phyloP scores from a whole-genome alignment of 2,888 invertebrate species.

The Sarcophaga caerulescens region DNA sequence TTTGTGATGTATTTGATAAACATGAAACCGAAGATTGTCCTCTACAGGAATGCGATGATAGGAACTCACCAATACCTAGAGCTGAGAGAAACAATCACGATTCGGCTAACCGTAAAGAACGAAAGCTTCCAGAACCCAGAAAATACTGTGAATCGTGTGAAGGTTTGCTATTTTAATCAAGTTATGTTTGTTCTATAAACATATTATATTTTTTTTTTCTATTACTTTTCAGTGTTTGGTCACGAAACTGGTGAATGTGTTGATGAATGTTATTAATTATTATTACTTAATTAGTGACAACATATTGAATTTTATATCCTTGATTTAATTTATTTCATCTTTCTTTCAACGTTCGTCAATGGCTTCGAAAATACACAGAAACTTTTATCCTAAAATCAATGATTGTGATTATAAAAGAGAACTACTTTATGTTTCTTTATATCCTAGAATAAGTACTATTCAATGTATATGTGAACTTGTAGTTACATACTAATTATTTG shows the following conservation, averaged over 20 bases:
- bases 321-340: not conserved
- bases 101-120: conserved; percentile 74
- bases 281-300: not conserved
- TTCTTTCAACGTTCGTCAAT: not conserved
- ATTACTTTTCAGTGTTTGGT: conserved; percentile 87
- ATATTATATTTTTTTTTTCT: conserved; percentile 1
- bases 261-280: conserved; percentile 89
- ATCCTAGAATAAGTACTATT: conserved; percentile 42
- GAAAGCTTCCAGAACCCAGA: conserved; percentile 82
- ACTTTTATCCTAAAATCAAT: conserved; percentile 39
- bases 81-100: conserved; percentile 73
- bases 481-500: conserved; percentile 43
- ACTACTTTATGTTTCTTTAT: conserved; percentile 43
- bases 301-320: not conserved
- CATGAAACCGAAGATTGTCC: conserved; percentile 99
- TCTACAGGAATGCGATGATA: conserved; percentile 87
- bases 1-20: conserved; percentile 97
- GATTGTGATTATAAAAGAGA: conserved; percentile 47
- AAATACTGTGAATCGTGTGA: conserved; percentile 97
- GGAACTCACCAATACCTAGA: conserved; percentile 74
- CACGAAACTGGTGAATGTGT: conserved; percentile 94
- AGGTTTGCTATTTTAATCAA: conserved; percentile 82
- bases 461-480: conserved; percentile 4
- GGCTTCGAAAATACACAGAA: not conserved
- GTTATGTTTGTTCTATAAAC: not conserved